These are phyloP conservation scores for Fukomys damarensis DNA, from an alignment of 2,113 vertebrate species.

Conservation along the genomic window DNA sequence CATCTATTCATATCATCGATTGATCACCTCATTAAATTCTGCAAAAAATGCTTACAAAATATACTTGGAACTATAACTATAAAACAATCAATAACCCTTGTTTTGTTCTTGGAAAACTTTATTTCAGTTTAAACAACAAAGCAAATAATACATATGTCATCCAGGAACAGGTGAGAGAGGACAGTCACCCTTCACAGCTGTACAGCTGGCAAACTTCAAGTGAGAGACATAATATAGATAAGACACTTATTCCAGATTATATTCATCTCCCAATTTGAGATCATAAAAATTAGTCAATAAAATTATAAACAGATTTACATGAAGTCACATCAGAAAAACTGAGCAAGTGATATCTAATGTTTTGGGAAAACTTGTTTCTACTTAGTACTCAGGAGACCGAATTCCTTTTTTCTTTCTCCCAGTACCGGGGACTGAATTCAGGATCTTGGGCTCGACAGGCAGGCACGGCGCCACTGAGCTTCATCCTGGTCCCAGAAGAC, in stretches of 20 bases:
- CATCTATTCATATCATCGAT: neutral
- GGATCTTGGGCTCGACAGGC: no score
- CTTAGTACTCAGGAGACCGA: slow-evolving; percentile 32
- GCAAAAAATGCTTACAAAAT: slow-evolving; percentile 1
- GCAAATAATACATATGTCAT: slow-evolving; percentile 24
- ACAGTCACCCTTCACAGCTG: slow-evolving; percentile 40
- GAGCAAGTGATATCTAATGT: slow-evolving; percentile 38
- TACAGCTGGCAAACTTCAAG: slow-evolving; percentile 6
- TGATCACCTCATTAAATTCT: slow-evolving; percentile 25
- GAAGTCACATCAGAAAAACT: slow-evolving; percentile 57
- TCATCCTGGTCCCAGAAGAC: neutral
- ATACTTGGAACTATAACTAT: slow-evolving; percentile 8
- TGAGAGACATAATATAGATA: slow-evolving; percentile 33
- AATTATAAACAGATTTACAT: slow-evolving; percentile 1
- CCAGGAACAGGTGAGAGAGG: neutral
- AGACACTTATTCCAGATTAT: slow-evolving; percentile 39
- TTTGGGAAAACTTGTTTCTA: slow-evolving; percentile 48
- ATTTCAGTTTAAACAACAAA: slow-evolving; percentile 69
- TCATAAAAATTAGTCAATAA: slow-evolving; percentile 60
- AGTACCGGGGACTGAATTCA: no score
- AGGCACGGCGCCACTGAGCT: no score
- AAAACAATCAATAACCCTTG: slow-evolving; percentile 32
- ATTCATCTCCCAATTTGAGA: slow-evolving; percentile 18
- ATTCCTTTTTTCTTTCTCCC: neutral
- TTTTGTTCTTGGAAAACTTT: slow-evolving; percentile 76